Conservation (phyloP, 2,888 invertebrate species). For the Harpagoxenus sublaevis region DNA sequence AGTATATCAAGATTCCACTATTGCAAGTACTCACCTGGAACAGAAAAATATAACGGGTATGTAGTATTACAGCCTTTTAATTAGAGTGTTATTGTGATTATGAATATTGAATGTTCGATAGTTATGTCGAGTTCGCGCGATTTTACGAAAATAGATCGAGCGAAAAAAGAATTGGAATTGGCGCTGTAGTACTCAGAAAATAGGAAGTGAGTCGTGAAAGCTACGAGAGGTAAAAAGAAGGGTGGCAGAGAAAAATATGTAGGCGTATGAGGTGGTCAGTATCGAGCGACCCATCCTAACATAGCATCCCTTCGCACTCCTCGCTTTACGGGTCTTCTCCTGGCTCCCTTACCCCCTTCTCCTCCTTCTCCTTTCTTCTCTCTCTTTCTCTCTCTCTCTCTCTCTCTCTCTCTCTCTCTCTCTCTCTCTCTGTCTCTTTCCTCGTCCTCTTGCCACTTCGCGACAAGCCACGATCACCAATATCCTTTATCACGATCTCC, state of each 20-base stretch:
- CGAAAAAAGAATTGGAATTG: background rate
- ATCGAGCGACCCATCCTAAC: slow-evolving; percentile 71
- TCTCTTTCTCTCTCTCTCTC: background rate
- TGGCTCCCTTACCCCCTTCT: slow-evolving; percentile 37
- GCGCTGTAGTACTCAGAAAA: background rate
- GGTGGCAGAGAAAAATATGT: slow-evolving; percentile 48
- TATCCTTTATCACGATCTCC: slow-evolving; percentile 60
- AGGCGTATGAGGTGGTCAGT: slow-evolving; percentile 72
- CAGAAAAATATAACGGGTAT: slow-evolving; percentile 5
- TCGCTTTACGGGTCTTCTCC: slow-evolving; percentile 51
- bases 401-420: background rate
- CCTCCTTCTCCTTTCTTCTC: background rate
- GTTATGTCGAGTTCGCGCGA: background rate
- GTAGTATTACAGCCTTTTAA: background rate
- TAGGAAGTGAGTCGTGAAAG: background rate
- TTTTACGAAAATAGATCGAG: background rate
- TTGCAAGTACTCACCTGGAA: slow-evolving; percentile 32
- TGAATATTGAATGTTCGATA: background rate
- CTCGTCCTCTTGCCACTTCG: slow-evolving; percentile 56
- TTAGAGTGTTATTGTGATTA: background rate
- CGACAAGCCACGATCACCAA: slow-evolving; percentile 63
- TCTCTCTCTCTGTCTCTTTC: background rate
- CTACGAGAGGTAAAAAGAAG: slow-evolving; percentile 27
- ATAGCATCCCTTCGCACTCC: slow-evolving; percentile 63
- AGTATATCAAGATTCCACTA: background rate